Percentiles rank a stretch among this genome's conserved stretches.
phyloP scores from a whole-genome alignment of 2,888 invertebrate species.

The Cantharis rufa region DNA sequence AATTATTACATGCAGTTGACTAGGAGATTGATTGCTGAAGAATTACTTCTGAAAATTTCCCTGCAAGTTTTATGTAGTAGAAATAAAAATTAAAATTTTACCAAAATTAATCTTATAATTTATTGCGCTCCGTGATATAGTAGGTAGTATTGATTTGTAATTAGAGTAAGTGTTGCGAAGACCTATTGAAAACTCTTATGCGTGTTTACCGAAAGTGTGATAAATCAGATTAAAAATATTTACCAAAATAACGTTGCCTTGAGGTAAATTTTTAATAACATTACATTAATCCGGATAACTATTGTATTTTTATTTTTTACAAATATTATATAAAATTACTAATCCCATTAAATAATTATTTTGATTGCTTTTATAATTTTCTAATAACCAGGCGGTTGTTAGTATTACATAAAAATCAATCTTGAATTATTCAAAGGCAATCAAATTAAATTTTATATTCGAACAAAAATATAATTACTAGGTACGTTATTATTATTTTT shows the following conservation, averaged over 20 bases:
- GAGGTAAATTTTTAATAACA: not conserved
- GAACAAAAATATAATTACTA: not conserved
- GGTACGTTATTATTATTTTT: too few species aligned
- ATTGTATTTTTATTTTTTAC: not conserved
- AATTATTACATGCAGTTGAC: not conserved
- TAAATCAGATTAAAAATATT: not conserved
- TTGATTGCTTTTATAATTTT: not conserved
- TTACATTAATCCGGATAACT: not conserved
- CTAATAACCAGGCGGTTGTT: not conserved
- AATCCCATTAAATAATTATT: not conserved
- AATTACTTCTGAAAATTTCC: not conserved
- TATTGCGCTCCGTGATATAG: not conserved
- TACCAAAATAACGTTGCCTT: not conserved
- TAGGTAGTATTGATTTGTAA: not conserved
- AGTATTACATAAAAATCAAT: not conserved
- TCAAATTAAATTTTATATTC: not conserved
- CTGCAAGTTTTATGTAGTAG: not conserved
- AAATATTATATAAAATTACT: not conserved
- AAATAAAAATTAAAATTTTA: not conserved
- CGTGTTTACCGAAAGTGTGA: not conserved
- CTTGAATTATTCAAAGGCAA: not conserved
- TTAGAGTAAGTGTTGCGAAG: not conserved
- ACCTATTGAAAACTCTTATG: not conserved
- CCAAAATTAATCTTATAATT: not conserved
- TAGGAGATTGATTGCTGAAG: not conserved